Evolutionary conservation across 2,797 vertebrate genomes (phyloP).

Genomic region (Pampus argenteus): DNA sequence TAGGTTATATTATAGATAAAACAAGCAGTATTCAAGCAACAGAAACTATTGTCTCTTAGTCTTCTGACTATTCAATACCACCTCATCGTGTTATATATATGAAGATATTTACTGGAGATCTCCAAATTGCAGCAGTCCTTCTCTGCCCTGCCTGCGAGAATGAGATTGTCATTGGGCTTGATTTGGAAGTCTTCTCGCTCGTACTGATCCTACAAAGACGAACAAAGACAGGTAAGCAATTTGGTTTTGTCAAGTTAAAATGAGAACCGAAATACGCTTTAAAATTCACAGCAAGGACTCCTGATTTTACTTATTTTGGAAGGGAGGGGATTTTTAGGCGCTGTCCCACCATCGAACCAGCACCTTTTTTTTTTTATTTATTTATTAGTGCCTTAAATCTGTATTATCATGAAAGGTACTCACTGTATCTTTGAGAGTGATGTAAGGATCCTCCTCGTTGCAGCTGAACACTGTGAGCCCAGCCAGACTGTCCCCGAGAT

Average conservation of each 20-base stretch:
- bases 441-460: conserved; percentile 94
- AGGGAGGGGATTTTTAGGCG: too few relatives aligned
- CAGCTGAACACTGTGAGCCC: conserved; percentile 91
- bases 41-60: neutral
- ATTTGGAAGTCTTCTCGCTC: conserved; percentile 96
- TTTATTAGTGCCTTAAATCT: neutral
- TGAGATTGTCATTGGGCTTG: conserved; percentile 93
- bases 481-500: conserved; percentile 92
- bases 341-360: too few relatives aligned
- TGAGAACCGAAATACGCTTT: too few relatives aligned
- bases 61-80: neutral
- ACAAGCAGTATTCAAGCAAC: neutral
- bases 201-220: conserved; percentile 90
- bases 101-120: conserved; percentile 85
- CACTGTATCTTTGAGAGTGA: conserved; percentile 96
- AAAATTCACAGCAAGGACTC: too few relatives aligned
- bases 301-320: too few relatives aligned
- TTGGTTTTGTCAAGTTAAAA: neutral
- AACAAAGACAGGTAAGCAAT: neutral
- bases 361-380: too few relatives aligned
- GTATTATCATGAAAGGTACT: conserved; percentile 47
- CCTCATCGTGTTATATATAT: neutral
- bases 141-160: conserved; percentile 91
- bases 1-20: neutral
- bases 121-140: conserved; percentile 96